Base-by-base conservation (phyloP, 2,113 vertebrate genomes). In the Stegastes partitus region DNA sequence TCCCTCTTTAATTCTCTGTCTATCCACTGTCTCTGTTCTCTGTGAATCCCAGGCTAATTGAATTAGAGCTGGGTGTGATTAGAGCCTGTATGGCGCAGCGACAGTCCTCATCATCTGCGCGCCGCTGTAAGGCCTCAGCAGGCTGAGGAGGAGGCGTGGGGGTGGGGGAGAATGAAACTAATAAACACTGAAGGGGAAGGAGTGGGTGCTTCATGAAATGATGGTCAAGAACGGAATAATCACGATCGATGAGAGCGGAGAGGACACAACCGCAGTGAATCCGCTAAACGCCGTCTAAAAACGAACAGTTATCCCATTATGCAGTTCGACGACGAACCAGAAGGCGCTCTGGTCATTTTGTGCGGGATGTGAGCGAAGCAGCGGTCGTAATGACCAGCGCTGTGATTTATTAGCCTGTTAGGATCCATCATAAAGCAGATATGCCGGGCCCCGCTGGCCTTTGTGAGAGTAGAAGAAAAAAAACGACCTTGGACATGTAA, bases 1-100 rank as follows among this genome's bases (percentile, higher is more conserved):
- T 74, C 74, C 81, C 26, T 70, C 23, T 70, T 74, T 79, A 22
- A 71, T 63, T 85, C 61, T 66, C 74, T 0, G 23, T 83, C 59
- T 31, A 72, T 47, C 34, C 71, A 39, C 26, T 22, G 57, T 59
- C 77, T 28, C 18, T 49, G 86, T 78, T 63, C 63, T 51, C 56
- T 53, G 77, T 57, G 78, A 87, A 81, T 87, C 39, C 16, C 66
- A 22, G 54, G 45, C 74, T 87, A 91, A 90, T 86, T 86, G 54
- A 85, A 92, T 91, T 87, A 89, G 73, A 88, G 79, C 58, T 84
- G 75, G 15, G 39, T 23, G 26, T 83, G 79, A 91, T 93, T 86
- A 85, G 45, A 79, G 68, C 7, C 54, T 66, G 12, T 31, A 42
- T 42, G 71, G 66, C 63, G 68, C 68, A 2, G 37, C 31, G 61